These are phyloP conservation scores for Lepus americanus DNA, from an alignment of 2,113 vertebrate species.

Conservation along the genomic window DNA sequence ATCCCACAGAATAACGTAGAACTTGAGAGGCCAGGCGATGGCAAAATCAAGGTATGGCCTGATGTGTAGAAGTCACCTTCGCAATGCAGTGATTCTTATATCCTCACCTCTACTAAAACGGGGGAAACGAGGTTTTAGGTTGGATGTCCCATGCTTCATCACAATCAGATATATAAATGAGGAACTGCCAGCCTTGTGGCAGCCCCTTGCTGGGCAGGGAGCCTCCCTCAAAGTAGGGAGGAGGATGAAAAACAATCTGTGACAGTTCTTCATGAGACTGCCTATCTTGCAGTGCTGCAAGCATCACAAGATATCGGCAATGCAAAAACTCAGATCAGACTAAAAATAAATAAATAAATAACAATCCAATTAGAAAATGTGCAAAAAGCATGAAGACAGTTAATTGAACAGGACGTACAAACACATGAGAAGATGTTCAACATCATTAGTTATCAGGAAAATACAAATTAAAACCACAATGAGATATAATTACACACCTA, in stretches of 20 bases:
- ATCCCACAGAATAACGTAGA: background rate
- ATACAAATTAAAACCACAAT: constrained; percentile 34
- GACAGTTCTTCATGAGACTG: background rate
- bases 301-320: background rate
- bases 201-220: background rate
- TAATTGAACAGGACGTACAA: constrained; percentile 7
- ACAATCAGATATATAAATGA: background rate
- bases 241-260: background rate
- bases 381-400: background rate
- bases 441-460: constrained; percentile 48
- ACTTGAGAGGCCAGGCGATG: background rate
- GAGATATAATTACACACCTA: background rate
- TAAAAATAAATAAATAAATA: background rate
- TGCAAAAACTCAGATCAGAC: background rate
- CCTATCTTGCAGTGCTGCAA: background rate
- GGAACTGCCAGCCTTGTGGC: background rate
- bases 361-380: constrained; percentile 5
- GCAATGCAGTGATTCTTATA: background rate
- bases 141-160: background rate
- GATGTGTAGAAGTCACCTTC: background rate
- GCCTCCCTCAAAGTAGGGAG: background rate
- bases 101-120: background rate
- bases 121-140: background rate
- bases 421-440: background rate
- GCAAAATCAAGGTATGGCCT: background rate